phyloP scores from a whole-genome alignment of 2,888 invertebrate species.

The Ceratothoa steindachneri region DNA sequence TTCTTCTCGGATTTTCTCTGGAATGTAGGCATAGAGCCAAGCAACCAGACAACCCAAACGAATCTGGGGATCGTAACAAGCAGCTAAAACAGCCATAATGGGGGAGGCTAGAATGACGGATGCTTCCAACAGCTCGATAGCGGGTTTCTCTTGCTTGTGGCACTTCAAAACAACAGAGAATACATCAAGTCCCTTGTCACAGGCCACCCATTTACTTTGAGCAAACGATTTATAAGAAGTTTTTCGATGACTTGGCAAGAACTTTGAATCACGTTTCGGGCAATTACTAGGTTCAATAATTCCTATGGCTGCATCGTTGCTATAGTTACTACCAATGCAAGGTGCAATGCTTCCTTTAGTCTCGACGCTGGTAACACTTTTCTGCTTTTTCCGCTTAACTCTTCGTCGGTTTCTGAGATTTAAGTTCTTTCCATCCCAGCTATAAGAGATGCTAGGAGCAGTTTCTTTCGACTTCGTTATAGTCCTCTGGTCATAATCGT shows the following conservation, averaged over 20 bases:
- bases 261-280: no score
- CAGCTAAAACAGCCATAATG: constrained; percentile 24
- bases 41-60: background rate
- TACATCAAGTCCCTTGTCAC: constrained; percentile 8
- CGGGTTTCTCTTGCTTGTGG: constrained; percentile 23
- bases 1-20: background rate
- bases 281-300: no score
- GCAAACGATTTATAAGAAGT: constrained; percentile 24
- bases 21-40: background rate
- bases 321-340: background rate
- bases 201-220: background rate
- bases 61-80: constrained; percentile 21
- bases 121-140: constrained; percentile 20
- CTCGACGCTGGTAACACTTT: constrained; percentile 27
- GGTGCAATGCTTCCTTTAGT: constrained; percentile 15
- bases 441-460: background rate
- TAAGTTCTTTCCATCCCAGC: background rate
- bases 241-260: no score
- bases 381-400: background rate
- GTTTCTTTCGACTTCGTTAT: background rate
- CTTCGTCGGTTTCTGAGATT: background rate
- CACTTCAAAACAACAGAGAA: constrained; percentile 28
- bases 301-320: no score
- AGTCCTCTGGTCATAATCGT: background rate
- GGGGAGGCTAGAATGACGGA: constrained; percentile 18